phyloP scores from a whole-genome alignment of 2,113 vertebrate species.

The Salvelinus namaycush region DNA sequence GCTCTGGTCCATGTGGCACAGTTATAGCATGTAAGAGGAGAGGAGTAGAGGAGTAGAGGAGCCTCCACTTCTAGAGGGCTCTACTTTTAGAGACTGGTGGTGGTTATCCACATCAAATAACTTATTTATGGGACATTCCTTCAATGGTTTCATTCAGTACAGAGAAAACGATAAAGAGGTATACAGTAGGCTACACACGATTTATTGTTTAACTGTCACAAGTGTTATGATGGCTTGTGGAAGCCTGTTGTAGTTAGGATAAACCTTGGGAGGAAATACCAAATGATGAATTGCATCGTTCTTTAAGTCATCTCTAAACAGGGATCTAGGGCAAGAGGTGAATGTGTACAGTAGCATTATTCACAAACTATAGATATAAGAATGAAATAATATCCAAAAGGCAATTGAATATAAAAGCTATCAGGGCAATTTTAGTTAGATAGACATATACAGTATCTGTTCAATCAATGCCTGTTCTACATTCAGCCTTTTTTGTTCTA shows the following conservation, averaged over 20 bases:
- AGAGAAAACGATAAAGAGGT: slow-evolving; percentile 27
- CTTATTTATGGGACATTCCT: slow-evolving; percentile 51
- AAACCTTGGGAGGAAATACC: not conserved
- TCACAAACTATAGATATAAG: not conserved
- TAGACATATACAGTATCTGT: not conserved
- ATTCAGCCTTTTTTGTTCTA: not conserved
- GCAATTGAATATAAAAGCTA: not conserved
- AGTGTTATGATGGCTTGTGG: not conserved
- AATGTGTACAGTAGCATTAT: no score
- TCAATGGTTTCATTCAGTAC: slow-evolving; percentile 30
- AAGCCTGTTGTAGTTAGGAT: not conserved
- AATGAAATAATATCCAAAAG: not conserved
- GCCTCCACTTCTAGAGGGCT: slow-evolving; percentile 42
- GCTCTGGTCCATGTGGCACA: slow-evolving; percentile 25
- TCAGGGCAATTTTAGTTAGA: not conserved
- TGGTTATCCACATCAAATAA: slow-evolving; percentile 43
- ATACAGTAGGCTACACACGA: slow-evolving; percentile 3
- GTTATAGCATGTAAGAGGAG: slow-evolving; percentile 26
- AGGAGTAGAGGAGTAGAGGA: slow-evolving; percentile 24
- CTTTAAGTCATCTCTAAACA: not conserved
- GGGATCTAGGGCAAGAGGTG: no score
- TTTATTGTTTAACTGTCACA: not conserved
- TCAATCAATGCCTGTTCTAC: not conserved
- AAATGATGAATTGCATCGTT: not conserved
- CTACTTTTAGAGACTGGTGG: slow-evolving; percentile 38